These are phyloP conservation scores for Glaucomys volans DNA, from an alignment of 2,113 vertebrate species.

Conservation along the genomic window DNA sequence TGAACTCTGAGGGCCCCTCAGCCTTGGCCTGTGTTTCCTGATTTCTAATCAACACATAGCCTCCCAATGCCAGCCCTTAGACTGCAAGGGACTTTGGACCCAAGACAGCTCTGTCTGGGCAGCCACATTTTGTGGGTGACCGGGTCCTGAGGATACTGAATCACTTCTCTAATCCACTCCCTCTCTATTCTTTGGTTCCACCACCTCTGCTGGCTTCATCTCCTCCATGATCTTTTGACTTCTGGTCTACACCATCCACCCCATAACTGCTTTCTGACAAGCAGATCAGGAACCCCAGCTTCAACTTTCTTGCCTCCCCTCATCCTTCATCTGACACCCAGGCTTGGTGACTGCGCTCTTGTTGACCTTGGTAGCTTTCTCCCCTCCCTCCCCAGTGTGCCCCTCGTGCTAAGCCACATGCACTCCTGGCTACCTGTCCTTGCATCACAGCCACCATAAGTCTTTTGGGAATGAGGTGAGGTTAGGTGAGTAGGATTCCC, in stretches of 20 bases:
- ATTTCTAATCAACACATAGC: not conserved
- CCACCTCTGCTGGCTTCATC: not conserved
- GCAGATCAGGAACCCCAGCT: not conserved
- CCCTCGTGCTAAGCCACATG: not conserved
- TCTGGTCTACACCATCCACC: not conserved
- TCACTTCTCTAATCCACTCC: not conserved
- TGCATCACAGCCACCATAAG: not conserved
- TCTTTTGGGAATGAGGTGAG: not conserved
- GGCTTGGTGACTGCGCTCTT: not conserved
- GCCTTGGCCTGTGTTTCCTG: not conserved
- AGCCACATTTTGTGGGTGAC: not conserved
- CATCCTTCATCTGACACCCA: not conserved
- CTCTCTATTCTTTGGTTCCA: not conserved
- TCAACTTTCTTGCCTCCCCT: not conserved
- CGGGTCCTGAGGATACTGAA: not conserved
- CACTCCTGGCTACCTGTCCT: not conserved
- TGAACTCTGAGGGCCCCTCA: not conserved
- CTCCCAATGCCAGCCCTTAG: not conserved
- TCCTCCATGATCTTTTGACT: not conserved
- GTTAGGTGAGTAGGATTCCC: too few species aligned
- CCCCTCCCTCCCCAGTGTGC: not conserved
- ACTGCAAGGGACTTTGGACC: not conserved
- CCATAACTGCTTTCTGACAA: not conserved
- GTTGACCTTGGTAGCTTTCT: not conserved
- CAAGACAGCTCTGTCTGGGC: not conserved